Percentiles rank a stretch among this genome's conserved stretches.
Evolutionary conservation across 1,140 invertebrate species (phyloP).

Genomic region (Sitodiplosis mosellana): DNA sequence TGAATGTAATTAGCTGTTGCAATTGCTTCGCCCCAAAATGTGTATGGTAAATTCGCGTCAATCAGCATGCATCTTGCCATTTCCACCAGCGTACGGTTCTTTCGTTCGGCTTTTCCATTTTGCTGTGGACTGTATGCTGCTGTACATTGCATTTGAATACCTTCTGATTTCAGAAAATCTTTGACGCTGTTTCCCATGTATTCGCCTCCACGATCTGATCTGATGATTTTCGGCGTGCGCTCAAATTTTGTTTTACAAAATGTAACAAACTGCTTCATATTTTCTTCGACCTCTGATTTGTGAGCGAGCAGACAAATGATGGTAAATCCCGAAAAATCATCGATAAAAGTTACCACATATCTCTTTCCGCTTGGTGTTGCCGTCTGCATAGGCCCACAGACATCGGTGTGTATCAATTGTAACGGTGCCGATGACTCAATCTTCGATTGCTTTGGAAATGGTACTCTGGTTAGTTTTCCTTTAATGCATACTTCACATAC

Average conservation of each 20-base stretch:
- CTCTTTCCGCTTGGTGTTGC: constrained; percentile 15
- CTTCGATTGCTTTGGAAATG: constrained; percentile 13
- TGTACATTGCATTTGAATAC: constrained; percentile 20
- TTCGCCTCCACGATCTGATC: constrained; percentile 14
- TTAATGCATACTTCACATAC: constrained; percentile 17
- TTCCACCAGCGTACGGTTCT: neutral
- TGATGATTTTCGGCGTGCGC: constrained; percentile 9
- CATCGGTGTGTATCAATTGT: constrained; percentile 25
- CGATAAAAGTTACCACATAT: constrained; percentile 24
- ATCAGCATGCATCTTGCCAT: neutral
- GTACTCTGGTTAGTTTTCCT: constrained; percentile 19
- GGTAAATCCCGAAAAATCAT: constrained; percentile 23
- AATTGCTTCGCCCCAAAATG: neutral
- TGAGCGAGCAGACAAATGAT: constrained; percentile 21
- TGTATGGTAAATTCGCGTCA: neutral
- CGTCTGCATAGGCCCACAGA: constrained; percentile 25
- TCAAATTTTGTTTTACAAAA: constrained; percentile 5
- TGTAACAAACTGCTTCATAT: neutral
- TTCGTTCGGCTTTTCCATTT: constrained; percentile 18
- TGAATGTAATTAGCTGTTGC: neutral
- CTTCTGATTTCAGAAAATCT: constrained; percentile 7
- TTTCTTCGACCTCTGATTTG: constrained; percentile 19
- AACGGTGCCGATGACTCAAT: constrained; percentile 12
- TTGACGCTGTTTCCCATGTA: constrained; percentile 8
- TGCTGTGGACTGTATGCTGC: constrained; percentile 27